phyloP scores from a whole-genome alignment of 2,113 vertebrate genomes.

The Malurus melanocephalus region DNA sequence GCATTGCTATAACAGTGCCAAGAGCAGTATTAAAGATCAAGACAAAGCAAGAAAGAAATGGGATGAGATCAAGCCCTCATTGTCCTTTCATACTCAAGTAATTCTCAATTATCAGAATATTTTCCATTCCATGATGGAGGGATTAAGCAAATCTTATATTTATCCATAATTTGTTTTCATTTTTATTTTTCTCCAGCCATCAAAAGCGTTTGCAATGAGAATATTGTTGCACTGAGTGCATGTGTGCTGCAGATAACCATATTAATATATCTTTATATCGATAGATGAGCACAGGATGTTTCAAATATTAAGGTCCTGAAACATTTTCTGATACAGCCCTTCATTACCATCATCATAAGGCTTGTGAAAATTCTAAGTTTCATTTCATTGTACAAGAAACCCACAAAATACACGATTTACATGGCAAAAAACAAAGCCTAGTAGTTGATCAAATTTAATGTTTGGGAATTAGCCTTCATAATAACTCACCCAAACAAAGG shows the following conservation, averaged over 20 bases:
- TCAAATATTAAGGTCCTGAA: neutral
- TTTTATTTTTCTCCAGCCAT: neutral
- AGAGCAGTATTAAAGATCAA: neutral
- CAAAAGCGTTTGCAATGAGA: neutral
- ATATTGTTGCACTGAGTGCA: neutral
- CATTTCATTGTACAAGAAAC: neutral
- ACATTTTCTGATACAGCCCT: neutral
- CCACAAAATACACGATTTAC: neutral
- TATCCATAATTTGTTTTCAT: neutral
- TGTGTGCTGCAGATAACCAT: neutral
- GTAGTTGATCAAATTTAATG: neutral
- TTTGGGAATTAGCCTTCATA: neutral
- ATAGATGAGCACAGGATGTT: neutral
- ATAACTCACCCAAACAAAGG: neutral
- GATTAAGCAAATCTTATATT: neutral
- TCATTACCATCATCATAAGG: neutral
- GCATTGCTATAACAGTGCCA: neutral
- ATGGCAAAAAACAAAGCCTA: neutral
- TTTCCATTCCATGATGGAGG: neutral
- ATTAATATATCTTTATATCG: neutral
- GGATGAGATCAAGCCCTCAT: neutral
- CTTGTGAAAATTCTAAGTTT: neutral
- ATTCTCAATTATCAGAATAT: neutral
- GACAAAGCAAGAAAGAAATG: neutral
- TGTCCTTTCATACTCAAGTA: neutral